Evolutionary conservation across 35 echinoderm and acorn worm species (phyloP), one percentile per base, ranked within the genome.

Genomic region (Lytechinus pictus): DNA sequence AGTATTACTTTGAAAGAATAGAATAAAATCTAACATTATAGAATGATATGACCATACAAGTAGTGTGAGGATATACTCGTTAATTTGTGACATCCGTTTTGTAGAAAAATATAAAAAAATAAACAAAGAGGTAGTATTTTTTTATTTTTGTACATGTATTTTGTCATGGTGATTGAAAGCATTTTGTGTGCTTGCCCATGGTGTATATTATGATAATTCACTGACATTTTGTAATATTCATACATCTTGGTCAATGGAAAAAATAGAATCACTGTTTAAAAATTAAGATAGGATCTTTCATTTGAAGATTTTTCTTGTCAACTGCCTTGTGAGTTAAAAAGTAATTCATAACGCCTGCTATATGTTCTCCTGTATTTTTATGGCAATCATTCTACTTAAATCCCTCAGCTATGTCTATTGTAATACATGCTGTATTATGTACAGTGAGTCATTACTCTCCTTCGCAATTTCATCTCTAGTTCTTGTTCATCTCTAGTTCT

Each of bases 111-210:
- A 79, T 79, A 16, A 24, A 24, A 24, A 79, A 4, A 5, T 24
- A 79, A 79, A 79, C 2, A 44, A 2, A 44, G 33, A 44, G 33
- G 16, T 79, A 79, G 66, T 8, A 24, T 79, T 79, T 16, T n/a
- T 79, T 24, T 79, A 79, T 79, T 79, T 79, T 79, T 79, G 66
- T 79, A 79, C 66, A 79, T 79, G 66, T 79, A 71, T 71, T 24
- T 79, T 79, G 66, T 79, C 66, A 19, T 79, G 6, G 16, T 79
- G 66, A 79, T 79, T 79, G 19, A 79, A 79, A 79, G 66, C 66
- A 79, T 16, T 79, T 79, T 79, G 66, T 79, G 66, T 79, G 66
- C 66, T 79, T 79, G 66, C 1, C 21, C 66, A n/a, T 24, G 19
- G 21, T 79, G 66, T 79, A 16, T n/a, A 79, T 79, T 79, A 14